phyloP scores from a whole-genome alignment of 1,140 invertebrate genomes.

The Amphibalanus amphitrite region DNA sequence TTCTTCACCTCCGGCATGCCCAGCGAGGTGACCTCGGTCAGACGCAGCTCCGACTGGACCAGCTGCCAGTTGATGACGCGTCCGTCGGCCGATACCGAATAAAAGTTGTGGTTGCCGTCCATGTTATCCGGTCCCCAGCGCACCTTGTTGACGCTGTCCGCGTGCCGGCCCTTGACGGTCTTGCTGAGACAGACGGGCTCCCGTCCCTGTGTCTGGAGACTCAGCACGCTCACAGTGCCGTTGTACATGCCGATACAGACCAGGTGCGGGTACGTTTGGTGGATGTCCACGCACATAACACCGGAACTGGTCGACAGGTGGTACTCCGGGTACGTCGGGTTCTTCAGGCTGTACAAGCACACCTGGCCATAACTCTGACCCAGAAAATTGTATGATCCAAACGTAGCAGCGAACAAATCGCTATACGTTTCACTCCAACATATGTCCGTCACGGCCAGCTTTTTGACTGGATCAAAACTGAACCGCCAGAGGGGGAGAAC shows the following conservation, averaged over 20 bases:
- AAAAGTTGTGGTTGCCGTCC: constrained; percentile 7
- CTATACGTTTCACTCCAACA: background rate
- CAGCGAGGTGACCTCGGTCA: constrained; percentile 9
- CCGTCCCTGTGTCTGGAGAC: background rate
- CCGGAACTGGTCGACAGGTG: background rate
- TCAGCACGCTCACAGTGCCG: background rate
- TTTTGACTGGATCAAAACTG: background rate
- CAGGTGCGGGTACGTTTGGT: background rate
- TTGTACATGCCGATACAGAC: background rate
- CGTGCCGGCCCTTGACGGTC: background rate
- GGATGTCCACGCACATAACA: background rate
- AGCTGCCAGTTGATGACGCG: constrained; percentile 10
- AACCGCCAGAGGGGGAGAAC: background rate
- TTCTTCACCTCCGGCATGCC: background rate
- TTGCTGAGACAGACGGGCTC: background rate
- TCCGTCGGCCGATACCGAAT: constrained; percentile 10
- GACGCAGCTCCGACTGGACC: background rate
- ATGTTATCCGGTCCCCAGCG: constrained; percentile 5
- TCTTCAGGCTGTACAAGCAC: background rate
- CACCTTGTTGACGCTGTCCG: constrained; percentile 6
- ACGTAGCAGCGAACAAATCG: background rate
- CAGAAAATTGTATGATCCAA: background rate
- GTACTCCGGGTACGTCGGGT: background rate
- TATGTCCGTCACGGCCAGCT: background rate
- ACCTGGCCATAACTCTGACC: background rate